Base-by-base conservation (phyloP, 2,888 invertebrate species). In the Agonum fuliginosum region DNA sequence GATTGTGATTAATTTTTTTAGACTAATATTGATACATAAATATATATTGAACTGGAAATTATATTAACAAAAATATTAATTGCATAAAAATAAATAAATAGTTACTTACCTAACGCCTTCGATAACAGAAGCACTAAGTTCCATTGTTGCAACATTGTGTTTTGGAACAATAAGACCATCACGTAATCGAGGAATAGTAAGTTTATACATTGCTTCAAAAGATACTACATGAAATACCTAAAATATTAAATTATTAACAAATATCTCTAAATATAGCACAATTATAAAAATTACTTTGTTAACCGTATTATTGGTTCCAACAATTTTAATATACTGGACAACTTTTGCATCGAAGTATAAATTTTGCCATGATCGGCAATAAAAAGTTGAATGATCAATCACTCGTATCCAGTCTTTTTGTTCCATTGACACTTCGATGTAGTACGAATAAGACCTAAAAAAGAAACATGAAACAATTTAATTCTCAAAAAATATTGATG, bases 281-380 rank as follows among this genome's bases (percentile, higher is more conserved):
- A 14, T 10, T 5, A 58, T 12, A 58, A 10, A 17, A 37, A 65
- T 82, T 83, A 93, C 97, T 89, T 96, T 93, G 87, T 98, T 98
- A 22, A 97, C 95, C 12, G 98, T 97, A 86, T 98, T 98, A 86
- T 97, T 94, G 17, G 97, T 98, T 82, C 99, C 98, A 72, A 94
- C 92, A 78, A 95, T 88, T 81, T 92, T 91, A 81, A 95, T 93
- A 86, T 91, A 95, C 87, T 93, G 94, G 79, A 97, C 96, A 72
- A 98, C 97, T 78, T 96, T 88, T 34, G 95, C 91, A 81, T 93
- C 91, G 87, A 99, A 99, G 88, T 95, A 97, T 65, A 99, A 91
- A 85, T 93, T 93, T 88, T 99, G 99, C 97, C 97, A 98, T 14
- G 98, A 98, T 78, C 99, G 93, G 86, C 99, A 99, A 85, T 94